These are phyloP conservation scores for Ctenicera cuprea DNA, from an alignment of 2,888 invertebrate genomes.

Conservation along the genomic window DNA sequence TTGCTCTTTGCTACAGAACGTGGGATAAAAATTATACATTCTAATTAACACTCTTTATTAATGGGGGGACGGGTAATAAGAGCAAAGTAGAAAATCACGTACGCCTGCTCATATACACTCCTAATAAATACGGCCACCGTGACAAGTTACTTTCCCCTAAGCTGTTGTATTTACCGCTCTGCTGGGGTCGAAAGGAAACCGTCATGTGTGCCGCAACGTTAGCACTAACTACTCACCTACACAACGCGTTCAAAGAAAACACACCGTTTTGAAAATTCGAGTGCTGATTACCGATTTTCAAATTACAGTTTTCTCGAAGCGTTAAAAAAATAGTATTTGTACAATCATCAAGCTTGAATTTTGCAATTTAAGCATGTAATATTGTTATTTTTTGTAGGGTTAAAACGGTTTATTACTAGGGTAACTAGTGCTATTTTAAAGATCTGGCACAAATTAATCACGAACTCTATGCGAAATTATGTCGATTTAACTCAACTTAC, in stretches of 20 bases:
- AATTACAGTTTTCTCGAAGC: too few relatives aligned
- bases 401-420: too few relatives aligned
- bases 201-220: constrained; percentile 47
- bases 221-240: constrained; percentile 15
- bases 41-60: constrained; percentile 43
- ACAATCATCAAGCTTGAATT: too few relatives aligned
- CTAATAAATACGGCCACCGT: constrained; percentile 51
- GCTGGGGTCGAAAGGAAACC: constrained; percentile 53
- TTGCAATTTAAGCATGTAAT: too few relatives aligned
- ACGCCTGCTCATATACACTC: constrained; percentile 40
- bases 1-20: constrained; percentile 11
- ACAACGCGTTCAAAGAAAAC: not conserved
- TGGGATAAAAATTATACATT: constrained; percentile 38
- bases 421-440: too few relatives aligned
- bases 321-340: too few relatives aligned
- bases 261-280: not conserved
- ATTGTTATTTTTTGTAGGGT: too few relatives aligned
- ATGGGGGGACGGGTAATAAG: constrained; percentile 42
- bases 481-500: too few relatives aligned
- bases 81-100: constrained; percentile 54
- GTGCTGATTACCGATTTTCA: too few relatives aligned
- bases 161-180: constrained; percentile 52
- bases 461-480: too few relatives aligned
- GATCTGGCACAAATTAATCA: too few relatives aligned
- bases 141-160: constrained; percentile 54